Percentiles rank a stretch among this genome's conserved stretches.
Evolutionary conservation across 2,113 vertebrate genomes (phyloP).

Genomic region (Cheirogaleus medius): DNA sequence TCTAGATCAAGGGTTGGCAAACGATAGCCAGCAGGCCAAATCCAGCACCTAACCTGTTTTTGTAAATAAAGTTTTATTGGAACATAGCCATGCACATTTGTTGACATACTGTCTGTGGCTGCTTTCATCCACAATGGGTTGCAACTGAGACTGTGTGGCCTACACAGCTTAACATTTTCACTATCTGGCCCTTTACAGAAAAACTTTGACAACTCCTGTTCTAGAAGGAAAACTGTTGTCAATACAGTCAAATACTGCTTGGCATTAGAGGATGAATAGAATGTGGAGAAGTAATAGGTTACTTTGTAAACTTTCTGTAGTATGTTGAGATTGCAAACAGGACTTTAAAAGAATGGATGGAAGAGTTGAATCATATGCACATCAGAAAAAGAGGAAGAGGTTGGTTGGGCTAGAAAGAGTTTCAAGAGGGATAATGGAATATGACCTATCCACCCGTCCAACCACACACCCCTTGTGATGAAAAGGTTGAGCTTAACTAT

Average conservation of each 20-base stretch:
- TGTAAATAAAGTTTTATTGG: slow-evolving; percentile 32
- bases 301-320: background rate
- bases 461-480: background rate
- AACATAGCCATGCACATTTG: background rate
- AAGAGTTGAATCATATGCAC: background rate
- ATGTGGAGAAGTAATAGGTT: background rate
- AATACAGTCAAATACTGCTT: background rate
- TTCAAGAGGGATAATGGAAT: background rate
- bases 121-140: background rate
- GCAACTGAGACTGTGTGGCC: background rate
- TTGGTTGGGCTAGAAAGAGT: background rate
- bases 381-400: background rate
- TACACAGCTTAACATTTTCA: background rate
- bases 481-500: accelerated
- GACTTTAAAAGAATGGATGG: background rate
- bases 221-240: background rate
- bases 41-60: background rate
- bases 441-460: accelerated
- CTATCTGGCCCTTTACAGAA: background rate
- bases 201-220: background rate
- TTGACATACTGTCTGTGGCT: background rate
- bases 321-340: background rate
- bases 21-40: background rate
- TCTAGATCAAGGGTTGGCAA: background rate
- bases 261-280: too few relatives aligned